Evolutionary conservation across 1,140 invertebrate genomes (phyloP), one percentile per base, ranked within the genome.

Genomic region (Drosophila nigrodunni): DNA sequence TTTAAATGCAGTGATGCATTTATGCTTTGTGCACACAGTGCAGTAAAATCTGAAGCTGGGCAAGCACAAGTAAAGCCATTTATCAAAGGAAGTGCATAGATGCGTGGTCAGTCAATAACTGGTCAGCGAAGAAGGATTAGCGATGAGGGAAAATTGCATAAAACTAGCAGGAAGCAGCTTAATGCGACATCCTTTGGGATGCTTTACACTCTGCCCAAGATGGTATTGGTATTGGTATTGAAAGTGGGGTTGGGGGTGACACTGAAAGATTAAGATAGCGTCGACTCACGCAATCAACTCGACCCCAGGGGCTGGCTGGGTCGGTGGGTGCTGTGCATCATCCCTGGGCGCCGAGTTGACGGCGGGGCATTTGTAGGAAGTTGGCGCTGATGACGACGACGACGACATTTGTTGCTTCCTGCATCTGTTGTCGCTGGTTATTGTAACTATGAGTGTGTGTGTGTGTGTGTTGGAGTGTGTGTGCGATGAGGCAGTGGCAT

Each of bases 381-480:
- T 87, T 70, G 75, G 6, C 15, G 69, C 50, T 49, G 25, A 41
- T 46, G 58, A 60, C 43, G 59, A 47, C 37, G 34, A n/a, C 49
- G 50, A 71, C 77, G 71, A 74, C 78, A 64, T 64, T 87, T 87
- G 82, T 87, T 82, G 82, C 82, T 87, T 87, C 82, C 82, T 87
- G 82, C 82, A 87, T 87, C 83, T 86, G 79, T 82, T 82, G 82
- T 87, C 78, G 82, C 78, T 82, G 68, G 65, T 74, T 77, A 82
- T 79, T 79, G 69, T 68, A 61, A 54, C 61, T 59, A 66, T 52
- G 11, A 39, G 21, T 54, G 10, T 18, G 9, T 49, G 10, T 61
- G 58, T 39, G 21, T 13, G 10, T 4, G 41, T 60, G 50, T 25
- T 34, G 43, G 46, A 39, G 75, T 57, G 34, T 37, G 43, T 61